Evolutionary conservation across 2,888 invertebrate genomes (phyloP).

Genomic region (Venusia cambrica): DNA sequence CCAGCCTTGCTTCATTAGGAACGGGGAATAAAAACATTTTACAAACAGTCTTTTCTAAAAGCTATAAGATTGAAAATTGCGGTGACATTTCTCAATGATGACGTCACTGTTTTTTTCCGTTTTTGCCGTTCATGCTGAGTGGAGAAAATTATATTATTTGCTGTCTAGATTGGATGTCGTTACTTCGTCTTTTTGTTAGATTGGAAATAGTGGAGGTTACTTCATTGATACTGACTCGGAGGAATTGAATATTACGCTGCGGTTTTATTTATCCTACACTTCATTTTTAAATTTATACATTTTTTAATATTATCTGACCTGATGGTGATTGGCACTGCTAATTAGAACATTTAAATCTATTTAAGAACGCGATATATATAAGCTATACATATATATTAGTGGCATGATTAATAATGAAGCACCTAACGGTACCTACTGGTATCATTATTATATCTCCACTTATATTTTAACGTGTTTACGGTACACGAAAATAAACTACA

Average conservation of each 20-base stretch:
- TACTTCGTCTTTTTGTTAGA: constrained; percentile 20
- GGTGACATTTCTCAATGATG: constrained; percentile 17
- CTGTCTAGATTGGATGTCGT: constrained; percentile 26
- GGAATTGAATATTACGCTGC: constrained; percentile 4
- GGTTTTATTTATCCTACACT: not conserved
- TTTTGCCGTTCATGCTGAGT: constrained; percentile 17
- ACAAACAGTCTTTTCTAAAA: constrained; percentile 4
- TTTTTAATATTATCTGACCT: too few species aligned
- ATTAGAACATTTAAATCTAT: too few species aligned
- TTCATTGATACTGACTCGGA: constrained; percentile 15
- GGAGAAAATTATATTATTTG: constrained; percentile 29
- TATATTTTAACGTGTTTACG: too few species aligned
- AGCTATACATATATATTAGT: too few species aligned
- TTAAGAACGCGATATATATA: too few species aligned
- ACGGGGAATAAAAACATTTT: constrained; percentile 17
- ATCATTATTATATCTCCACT: too few species aligned
- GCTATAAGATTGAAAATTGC: constrained; percentile 17
- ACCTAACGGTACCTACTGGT: too few species aligned
- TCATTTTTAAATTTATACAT: too few species aligned
- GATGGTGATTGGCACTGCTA: too few species aligned
- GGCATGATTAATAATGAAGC: too few species aligned
- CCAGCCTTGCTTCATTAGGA: constrained; percentile 31
- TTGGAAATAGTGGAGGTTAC: constrained; percentile 9
- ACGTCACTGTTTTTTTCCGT: constrained; percentile 23
- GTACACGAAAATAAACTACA: too few species aligned